Evolutionary conservation across 2,888 invertebrate species (phyloP).

Genomic region (Exephanes ischioxanthus): DNA sequence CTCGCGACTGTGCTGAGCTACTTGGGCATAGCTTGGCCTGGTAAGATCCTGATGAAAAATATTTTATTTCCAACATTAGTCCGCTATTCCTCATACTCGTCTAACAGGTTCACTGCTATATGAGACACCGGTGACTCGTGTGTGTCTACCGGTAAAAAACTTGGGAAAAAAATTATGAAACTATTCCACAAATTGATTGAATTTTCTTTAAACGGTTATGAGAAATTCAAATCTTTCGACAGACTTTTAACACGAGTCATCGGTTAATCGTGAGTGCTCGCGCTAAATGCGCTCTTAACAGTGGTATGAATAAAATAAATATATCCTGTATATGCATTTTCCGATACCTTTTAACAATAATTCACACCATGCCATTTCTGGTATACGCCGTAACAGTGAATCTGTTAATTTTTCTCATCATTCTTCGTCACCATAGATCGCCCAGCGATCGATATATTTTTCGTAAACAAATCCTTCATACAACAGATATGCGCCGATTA

Average conservation of each 20-base stretch:
- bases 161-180: neutral
- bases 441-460: neutral
- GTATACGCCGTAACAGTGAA: neutral
- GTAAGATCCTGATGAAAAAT: constrained; percentile 80
- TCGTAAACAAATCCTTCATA: constrained; percentile 1
- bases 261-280: neutral
- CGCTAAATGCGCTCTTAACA: neutral
- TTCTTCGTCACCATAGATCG: neutral
- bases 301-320: neutral
- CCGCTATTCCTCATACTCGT: neutral
- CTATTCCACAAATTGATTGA: neutral
- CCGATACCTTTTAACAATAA: constrained; percentile 9
- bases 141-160: neutral
- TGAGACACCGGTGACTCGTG: neutral
- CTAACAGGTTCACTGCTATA: constrained; percentile 1
- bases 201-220: neutral
- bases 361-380: constrained; percentile 9
- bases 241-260: neutral
- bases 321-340: neutral
- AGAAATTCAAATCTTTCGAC: neutral
- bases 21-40: constrained; percentile 85
- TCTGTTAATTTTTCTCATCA: neutral
- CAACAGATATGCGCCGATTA: neutral
- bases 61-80: constrained; percentile 23
- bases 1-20: constrained; percentile 84